Conservation (phyloP, 1,140 invertebrate genomes). For the Aphis craccivora region DNA sequence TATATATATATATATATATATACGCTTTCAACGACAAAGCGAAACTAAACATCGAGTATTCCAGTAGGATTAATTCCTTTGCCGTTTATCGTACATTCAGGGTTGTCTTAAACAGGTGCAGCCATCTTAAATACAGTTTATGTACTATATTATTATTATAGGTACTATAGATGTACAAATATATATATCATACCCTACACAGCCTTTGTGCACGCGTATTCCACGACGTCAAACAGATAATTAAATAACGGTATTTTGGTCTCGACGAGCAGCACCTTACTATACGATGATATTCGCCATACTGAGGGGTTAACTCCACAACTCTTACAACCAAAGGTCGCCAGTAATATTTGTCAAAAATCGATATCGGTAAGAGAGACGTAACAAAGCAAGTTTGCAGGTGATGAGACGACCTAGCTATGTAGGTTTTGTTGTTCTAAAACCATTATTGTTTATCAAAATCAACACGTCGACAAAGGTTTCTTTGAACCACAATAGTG, state of each 20-base stretch:
- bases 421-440: not conserved
- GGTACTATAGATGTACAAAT: not conserved
- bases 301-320: not conserved
- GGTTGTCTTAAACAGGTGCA: conserved; percentile 1
- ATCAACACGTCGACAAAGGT: not conserved
- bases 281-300: not conserved
- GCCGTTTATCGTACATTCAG: not conserved
- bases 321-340: not conserved
- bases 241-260: conserved; percentile 16
- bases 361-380: not conserved
- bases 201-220: not conserved
- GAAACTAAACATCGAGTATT: not conserved
- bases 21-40: not conserved
- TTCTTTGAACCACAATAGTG: not conserved
- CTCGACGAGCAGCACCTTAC: not conserved
- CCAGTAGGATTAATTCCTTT: conserved; percentile 4
- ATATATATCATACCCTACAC: not conserved
- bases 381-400: not conserved
- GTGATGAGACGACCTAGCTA: not conserved
- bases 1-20: not conserved
- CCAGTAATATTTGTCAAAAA: not conserved
- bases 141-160: not conserved
- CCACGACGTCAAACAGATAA: not conserved
- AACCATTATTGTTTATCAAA: not conserved
- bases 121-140: not conserved